phyloP scores from a whole-genome alignment of 2,797 vertebrate species.

The Myripristis jacobus region DNA sequence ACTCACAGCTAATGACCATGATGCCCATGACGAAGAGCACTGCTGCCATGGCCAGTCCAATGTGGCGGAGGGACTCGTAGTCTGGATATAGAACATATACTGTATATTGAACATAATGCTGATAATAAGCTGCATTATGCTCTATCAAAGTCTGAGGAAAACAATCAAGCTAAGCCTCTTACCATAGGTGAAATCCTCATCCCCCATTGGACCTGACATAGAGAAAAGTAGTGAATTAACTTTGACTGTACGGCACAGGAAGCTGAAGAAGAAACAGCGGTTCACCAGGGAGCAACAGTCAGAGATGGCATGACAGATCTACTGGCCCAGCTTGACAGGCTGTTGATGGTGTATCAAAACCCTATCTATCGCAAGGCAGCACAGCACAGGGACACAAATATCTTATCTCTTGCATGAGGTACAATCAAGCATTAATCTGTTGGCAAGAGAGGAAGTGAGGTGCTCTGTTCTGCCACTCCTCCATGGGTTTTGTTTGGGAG shows the following conservation, averaged over 20 bases:
- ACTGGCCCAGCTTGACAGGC: conserved; percentile 54
- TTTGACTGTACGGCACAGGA: conserved; percentile 48
- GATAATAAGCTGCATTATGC: background rate
- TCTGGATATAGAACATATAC: conserved; percentile 69
- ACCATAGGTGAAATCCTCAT: conserved; percentile 77
- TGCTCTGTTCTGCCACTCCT: conserved; percentile 52
- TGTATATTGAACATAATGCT: background rate
- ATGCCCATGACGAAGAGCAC: conserved; percentile 81
- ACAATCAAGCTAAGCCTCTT: conserved; percentile 44
- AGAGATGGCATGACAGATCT: conserved; percentile 48
- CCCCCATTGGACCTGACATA: conserved; percentile 59
- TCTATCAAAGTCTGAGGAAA: background rate
- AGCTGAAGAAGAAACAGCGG: conserved; percentile 19
- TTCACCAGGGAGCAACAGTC: conserved; percentile 53
- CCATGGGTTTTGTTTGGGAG: conserved; percentile 68
- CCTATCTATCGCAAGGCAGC: conserved; percentile 49
- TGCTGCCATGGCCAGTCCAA: conserved; percentile 75
- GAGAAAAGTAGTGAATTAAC: conserved; percentile 46
- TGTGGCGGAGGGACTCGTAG: conserved; percentile 65
- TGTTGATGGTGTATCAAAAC: conserved; percentile 61
- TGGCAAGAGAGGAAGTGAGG: conserved; percentile 59
- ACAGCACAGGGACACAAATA: conserved; percentile 52
- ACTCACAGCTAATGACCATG: conserved; percentile 82
- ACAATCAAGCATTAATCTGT: conserved; percentile 74
- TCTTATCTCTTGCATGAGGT: conserved; percentile 67